Evolutionary conservation across 2,113 vertebrate genomes (phyloP).

Genomic region (Onychostoma macrolepis): DNA sequence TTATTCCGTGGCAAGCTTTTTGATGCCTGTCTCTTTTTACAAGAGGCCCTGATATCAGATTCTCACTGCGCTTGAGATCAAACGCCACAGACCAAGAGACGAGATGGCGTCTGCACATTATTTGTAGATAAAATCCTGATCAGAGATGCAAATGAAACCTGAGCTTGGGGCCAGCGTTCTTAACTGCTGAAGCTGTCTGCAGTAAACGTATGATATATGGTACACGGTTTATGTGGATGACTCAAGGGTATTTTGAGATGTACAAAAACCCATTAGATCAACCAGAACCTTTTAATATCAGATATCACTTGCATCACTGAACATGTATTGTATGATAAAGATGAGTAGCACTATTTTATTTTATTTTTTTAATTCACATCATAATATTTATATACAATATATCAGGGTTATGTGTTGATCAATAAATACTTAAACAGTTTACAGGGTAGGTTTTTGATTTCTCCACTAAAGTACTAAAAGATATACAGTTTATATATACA

Average conservation of each 20-base stretch:
- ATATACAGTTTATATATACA: too few relatives aligned
- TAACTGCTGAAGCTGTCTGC: slow-evolving; percentile 30
- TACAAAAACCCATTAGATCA: slow-evolving; percentile 25
- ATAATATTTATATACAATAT: slow-evolving; percentile 15
- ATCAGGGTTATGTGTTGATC: background rate
- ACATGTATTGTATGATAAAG: background rate
- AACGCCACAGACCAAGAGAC: slow-evolving; percentile 46
- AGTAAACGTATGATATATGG: slow-evolving; percentile 37
- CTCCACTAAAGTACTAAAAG: background rate
- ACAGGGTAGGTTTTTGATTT: background rate
- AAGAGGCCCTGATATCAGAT: slow-evolving; percentile 57
- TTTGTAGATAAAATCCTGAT: slow-evolving; percentile 60
- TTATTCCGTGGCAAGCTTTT: slow-evolving; percentile 36
- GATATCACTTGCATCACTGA: background rate
- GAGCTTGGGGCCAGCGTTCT: slow-evolving; percentile 33
- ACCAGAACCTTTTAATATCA: slow-evolving; percentile 18
- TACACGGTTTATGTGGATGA: slow-evolving; percentile 28
- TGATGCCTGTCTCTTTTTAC: slow-evolving; percentile 51
- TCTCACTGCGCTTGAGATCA: slow-evolving; percentile 49
- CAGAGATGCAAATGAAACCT: slow-evolving; percentile 62
- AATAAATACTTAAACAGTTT: background rate
- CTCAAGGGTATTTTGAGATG: slow-evolving; percentile 23
- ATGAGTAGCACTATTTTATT: background rate
- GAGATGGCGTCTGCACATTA: slow-evolving; percentile 57
- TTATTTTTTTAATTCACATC: background rate